These are phyloP conservation scores for Laticauda laticaudata DNA, from an alignment of 2,113 vertebrate species.

Conservation along the genomic window DNA sequence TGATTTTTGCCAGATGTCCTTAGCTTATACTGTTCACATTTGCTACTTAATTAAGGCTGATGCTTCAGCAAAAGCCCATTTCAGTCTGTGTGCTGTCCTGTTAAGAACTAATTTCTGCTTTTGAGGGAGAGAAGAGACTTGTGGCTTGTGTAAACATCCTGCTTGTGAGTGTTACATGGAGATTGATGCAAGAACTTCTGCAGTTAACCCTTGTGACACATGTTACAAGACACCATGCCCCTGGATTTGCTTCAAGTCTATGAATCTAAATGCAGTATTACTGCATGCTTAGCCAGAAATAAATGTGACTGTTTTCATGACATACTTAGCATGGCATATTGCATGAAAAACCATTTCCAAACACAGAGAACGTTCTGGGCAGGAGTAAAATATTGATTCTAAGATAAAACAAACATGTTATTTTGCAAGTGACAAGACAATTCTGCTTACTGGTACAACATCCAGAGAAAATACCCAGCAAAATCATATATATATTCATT, in stretches of 20 bases:
- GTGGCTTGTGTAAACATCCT: not conserved
- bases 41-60: not conserved
- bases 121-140: not conserved
- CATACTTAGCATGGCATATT: not conserved
- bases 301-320: not conserved
- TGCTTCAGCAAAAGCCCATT: rapidly evolving
- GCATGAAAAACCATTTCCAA: not conserved
- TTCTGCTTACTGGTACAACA: not conserved
- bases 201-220: not conserved
- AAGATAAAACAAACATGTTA: not conserved
- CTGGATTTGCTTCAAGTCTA: not conserved
- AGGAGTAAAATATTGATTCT: not conserved
- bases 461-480: not conserved
- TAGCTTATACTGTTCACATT: not conserved
- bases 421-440: not conserved
- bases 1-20: not conserved
- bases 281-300: not conserved
- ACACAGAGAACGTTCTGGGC: not conserved
- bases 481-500: not conserved
- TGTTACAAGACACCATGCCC: not conserved
- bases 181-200: slow-evolving; percentile 6
- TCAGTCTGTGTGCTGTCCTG: rapidly evolving
- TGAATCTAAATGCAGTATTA: not conserved
- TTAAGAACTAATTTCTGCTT: rapidly evolving
- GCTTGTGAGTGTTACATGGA: not conserved